Evolutionary conservation across 2,888 invertebrate genomes (phyloP), one percentile per base, ranked within the genome.

Genomic region (Acronicta alni): DNA sequence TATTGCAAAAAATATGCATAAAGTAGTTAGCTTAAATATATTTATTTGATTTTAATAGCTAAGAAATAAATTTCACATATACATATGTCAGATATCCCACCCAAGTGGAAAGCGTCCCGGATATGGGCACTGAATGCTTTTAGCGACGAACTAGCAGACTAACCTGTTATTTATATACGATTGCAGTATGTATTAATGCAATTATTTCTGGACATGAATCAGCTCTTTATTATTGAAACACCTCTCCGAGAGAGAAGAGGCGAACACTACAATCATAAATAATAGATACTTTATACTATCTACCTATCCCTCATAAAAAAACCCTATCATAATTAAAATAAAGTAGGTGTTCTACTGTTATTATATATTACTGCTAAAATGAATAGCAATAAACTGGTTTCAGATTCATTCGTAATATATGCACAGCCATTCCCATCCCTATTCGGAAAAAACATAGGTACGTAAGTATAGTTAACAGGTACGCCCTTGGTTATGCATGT

Each of bases 41-140:
- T 20, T 20, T 20, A 4, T 20, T 20, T 20, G 5, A 20, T 20
- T 23, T 4, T 23, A 7, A 23, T 23, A 7, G 4, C 7, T 7
- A 23, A 1, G 1, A 23, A 4, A 7, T 7, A 23, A 7, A 7
- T 3, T 30, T 30, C 12, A 4, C 9, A 9, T 8, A 7, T 26
- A 26, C 26, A 3, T 12, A 30, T 54, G 41, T 52, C 46, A 39
- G 41, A 51, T 54, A 60, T 62, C 61, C 72, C 73, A 63, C 68
- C 72, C 62, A 74, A 75, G 65, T 48, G 42, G 69, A 51, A 41
- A 10, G 53, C 39, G 41, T 60, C 54, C 55, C 66, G 74, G 76
- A 76, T 58, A 66, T 26, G 39, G 17, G 54, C 63, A 72, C 77
- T 76, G 57, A 68, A 63, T 57, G 73, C 76, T 74, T 76, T 74